phyloP scores from a whole-genome alignment of 2,797 vertebrate genomes.

The Bryconaethiops microstoma region DNA sequence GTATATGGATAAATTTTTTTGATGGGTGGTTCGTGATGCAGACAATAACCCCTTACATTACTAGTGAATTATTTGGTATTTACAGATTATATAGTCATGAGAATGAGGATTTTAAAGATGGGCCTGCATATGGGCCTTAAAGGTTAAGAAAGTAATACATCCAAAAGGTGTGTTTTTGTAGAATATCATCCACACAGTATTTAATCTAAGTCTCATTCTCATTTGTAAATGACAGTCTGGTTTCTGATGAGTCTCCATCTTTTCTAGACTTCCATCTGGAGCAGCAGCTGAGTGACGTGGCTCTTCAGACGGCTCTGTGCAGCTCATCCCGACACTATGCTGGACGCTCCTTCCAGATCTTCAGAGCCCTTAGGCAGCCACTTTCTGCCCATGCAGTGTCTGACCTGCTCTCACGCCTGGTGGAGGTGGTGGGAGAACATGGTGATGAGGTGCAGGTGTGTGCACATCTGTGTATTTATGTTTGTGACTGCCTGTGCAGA shows the following conservation, averaged over 20 bases:
- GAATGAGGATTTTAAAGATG: not conserved
- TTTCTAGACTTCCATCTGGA: conserved; percentile 93
- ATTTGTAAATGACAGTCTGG: not conserved
- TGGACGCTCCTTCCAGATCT: conserved; percentile 97
- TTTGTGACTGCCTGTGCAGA: not conserved
- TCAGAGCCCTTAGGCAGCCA: conserved; percentile 93
- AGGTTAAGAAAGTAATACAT: too few relatives aligned
- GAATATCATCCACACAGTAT: not conserved
- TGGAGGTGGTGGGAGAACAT: conserved; percentile 97
- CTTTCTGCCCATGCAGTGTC: conserved; percentile 94
- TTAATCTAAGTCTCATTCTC: not conserved
- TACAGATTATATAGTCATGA: not conserved
- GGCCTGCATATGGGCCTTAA: not conserved
- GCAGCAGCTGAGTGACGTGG: conserved; percentile 95
- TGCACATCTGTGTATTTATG: conserved; percentile 3
- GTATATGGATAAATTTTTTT: not conserved
- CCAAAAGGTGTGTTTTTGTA: too few relatives aligned
- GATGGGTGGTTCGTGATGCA: not conserved
- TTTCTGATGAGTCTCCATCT: not conserved
- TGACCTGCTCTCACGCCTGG: conserved; percentile 93
- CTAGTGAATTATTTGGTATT: too few relatives aligned
- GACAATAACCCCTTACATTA: not conserved
- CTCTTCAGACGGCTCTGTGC: conserved; percentile 94
- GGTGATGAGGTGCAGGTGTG: conserved; percentile 97
- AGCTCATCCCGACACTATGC: conserved; percentile 97